Base-by-base conservation (phyloP, 1,140 invertebrate species). In the Delia radicum region DNA sequence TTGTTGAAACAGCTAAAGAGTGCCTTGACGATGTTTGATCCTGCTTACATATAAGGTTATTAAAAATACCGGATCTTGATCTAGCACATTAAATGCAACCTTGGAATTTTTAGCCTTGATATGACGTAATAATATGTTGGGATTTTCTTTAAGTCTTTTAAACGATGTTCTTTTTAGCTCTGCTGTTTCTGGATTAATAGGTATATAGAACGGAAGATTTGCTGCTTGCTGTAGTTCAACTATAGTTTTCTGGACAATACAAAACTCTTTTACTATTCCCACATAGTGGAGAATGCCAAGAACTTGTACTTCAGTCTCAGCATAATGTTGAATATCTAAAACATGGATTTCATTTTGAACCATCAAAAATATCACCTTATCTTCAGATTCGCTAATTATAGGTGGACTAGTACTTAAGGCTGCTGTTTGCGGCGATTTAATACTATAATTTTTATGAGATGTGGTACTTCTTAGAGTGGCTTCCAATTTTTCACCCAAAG, bases 51-150 rank as follows among this genome's bases (percentile, higher is more conserved):
- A 81, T 61, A 33, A 78, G 80, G 29, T 84, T 82, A 21, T n/a
- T n/a, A 85, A 79, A 48, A 85, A 85, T 77, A 83, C 80, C 3
- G 77, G 75, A 61, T 85, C 82, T 63, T 82, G 81, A 12, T 85
- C 83, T 5, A 85, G 72, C 8, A 82, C 27, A 76, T 79, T 83
- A 37, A 81, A 82, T 0, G 79, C 69, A 8, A 67, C 42, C 2
- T 67, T 13, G 1, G 61, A 74, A 1, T 61, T 65, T 1, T 79
- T 21, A 0, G 80, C 75, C 2, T 82, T 79, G n/a, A 85, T 21
- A 27, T 81, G 78, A 10, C 77, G 74, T 0, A 85, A 24, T 61
- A 85, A 48, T 1, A 80, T 48, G 5, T 76, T 75, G 2, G 83
- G 81, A 71, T 82, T 82, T 55, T 81, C 76, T 31, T 80, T 77